These are phyloP conservation scores for Drosophila anomelani DNA, from an alignment of 2,888 invertebrate species.

Conservation along the genomic window DNA sequence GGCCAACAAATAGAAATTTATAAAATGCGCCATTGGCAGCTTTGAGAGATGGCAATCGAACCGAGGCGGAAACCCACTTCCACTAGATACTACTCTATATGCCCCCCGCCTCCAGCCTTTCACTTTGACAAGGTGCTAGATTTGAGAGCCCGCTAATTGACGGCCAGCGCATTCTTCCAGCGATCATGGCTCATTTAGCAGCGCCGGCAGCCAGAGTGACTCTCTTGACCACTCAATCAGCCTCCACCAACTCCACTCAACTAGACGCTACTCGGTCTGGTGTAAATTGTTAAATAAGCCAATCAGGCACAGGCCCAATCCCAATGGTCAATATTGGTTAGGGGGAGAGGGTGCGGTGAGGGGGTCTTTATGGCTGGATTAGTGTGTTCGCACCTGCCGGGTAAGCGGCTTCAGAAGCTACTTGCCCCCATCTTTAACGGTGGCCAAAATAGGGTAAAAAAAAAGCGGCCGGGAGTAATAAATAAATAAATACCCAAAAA, in stretches of 20 bases:
- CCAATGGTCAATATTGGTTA: slow-evolving; percentile 40
- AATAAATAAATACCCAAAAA: slow-evolving; percentile 9
- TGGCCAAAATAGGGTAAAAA: slow-evolving; percentile 3
- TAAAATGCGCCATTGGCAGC: slow-evolving; percentile 73
- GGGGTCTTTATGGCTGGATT: slow-evolving; percentile 51
- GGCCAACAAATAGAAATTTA: slow-evolving; percentile 48
- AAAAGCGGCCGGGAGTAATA: not conserved
- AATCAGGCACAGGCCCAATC: slow-evolving; percentile 51
- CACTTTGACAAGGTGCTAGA: slow-evolving; percentile 76
- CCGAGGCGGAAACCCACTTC: slow-evolving; percentile 19
- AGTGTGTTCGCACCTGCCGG: slow-evolving; percentile 54
- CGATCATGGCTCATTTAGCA: slow-evolving; percentile 41
- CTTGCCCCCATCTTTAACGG: slow-evolving; percentile 12
- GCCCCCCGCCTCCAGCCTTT: slow-evolving; percentile 51
- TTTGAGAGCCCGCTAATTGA: slow-evolving; percentile 70
- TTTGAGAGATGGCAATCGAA: slow-evolving; percentile 49
- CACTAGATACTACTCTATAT: not conserved
- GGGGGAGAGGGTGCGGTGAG: slow-evolving; percentile 7
- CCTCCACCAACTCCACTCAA: not conserved
- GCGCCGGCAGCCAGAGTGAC: slow-evolving; percentile 6
- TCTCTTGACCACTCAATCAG: slow-evolving; percentile 9
- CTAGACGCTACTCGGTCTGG: slow-evolving; percentile 1
- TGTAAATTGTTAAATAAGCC: slow-evolving; percentile 61
- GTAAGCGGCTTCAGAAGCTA: slow-evolving; percentile 1
- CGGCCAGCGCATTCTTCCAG: slow-evolving; percentile 36